phyloP scores from a whole-genome alignment of 1,140 invertebrate genomes.

The Chrysopa pallens region DNA sequence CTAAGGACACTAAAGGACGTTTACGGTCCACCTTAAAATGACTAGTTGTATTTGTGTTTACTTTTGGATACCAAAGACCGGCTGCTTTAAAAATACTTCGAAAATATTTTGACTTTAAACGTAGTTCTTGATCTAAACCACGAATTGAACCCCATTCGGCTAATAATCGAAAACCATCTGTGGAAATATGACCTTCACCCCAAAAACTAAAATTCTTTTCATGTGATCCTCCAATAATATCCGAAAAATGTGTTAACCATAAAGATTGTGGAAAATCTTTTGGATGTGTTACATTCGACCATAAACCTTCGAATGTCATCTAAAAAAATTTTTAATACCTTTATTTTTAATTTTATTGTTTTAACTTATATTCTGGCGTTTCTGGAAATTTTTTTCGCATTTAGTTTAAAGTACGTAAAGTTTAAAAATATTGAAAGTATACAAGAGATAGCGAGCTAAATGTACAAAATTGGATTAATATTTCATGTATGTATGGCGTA shows the following conservation, averaged over 20 bases:
- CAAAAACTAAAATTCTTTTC: conserved; percentile 81
- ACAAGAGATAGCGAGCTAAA: too few relatives aligned
- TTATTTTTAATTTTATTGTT: too few relatives aligned
- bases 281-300: conserved; percentile 91
- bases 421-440: too few relatives aligned
- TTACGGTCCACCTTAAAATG: conserved; percentile 75
- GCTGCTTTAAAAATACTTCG: conserved; percentile 89
- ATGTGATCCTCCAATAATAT: conserved; percentile 92
- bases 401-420: too few relatives aligned
- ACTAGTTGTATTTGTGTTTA: conserved; percentile 72
- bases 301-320: conserved; percentile 88
- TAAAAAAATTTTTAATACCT: too few relatives aligned
- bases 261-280: conserved; percentile 84
- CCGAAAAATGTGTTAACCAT: conserved; percentile 94
- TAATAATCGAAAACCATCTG: conserved; percentile 74
- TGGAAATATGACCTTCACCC: conserved; percentile 78
- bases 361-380: too few relatives aligned
- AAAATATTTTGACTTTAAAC: conserved; percentile 57
- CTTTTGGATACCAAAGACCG: conserved; percentile 83
- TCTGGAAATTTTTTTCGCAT: too few relatives aligned
- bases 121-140: conserved; percentile 80
- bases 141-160: conserved; percentile 88
- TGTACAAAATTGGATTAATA: too few relatives aligned
- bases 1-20: conserved; percentile 78
- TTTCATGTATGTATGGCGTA: too few relatives aligned